Percentiles rank a stretch among this genome's conserved stretches.
These are phyloP conservation scores for Mechanitis mazaeus DNA, from an alignment of 2,888 invertebrate genomes.

Conservation along the genomic window DNA sequence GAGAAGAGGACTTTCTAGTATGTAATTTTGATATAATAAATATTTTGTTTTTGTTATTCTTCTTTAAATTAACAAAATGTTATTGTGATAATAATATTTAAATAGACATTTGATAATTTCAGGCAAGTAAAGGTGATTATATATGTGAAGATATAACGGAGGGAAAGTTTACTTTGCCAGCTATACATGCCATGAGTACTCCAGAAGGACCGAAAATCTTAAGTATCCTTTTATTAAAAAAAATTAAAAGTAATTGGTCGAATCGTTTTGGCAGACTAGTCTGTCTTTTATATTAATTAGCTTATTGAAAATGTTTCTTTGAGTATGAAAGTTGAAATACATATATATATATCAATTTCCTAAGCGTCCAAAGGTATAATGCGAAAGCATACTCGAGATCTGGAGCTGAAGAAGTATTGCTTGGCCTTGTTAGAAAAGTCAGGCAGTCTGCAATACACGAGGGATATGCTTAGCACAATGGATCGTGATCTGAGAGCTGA, in stretches of 20 bases:
- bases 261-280: too few species aligned
- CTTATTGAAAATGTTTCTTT: too few species aligned
- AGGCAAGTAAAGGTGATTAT: slow-evolving; percentile 81
- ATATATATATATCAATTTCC: neutral
- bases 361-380: slow-evolving; percentile 22
- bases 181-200: slow-evolving; percentile 87
- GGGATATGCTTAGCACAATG: slow-evolving; percentile 13
- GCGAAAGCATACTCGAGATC: slow-evolving; percentile 23
- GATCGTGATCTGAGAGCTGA: slow-evolving; percentile 19
- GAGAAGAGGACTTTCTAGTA: neutral
- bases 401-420: slow-evolving; percentile 22
- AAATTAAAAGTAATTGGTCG: neutral
- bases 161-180: slow-evolving; percentile 94
- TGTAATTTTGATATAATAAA: neutral
- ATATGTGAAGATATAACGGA: slow-evolving; percentile 94
- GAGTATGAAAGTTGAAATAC: too few species aligned
- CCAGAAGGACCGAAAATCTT: slow-evolving; percentile 83
- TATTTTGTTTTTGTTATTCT: neutral
- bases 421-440: slow-evolving; percentile 18
- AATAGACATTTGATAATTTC: neutral
- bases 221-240: slow-evolving; percentile 24
- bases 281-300: too few species aligned
- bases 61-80: neutral
- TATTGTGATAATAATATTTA: neutral
- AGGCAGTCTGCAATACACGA: slow-evolving; percentile 27